Base-by-base conservation (phyloP, 2,797 vertebrate species). In the Cynopterus sphinx region DNA sequence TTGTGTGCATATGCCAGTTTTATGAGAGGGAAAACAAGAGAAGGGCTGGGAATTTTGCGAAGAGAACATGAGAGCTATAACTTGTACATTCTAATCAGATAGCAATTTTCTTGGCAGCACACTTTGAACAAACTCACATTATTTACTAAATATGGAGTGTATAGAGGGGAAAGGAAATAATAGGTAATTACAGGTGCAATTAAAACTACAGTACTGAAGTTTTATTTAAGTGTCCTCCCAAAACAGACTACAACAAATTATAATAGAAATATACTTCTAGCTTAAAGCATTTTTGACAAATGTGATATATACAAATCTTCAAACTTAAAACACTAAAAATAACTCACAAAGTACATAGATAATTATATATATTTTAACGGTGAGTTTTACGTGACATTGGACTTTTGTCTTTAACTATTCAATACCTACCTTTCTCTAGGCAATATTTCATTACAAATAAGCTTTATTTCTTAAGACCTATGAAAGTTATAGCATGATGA, bases 121-220 rank as follows among this genome's bases (percentile, higher is more conserved):
- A 9, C 8, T 89, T 68, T 90, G 2, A 4, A 41, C 41, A 61
- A 28, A 22, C 4, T 33, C 22, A 84, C 13, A 53, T 1, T 84
- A 7, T 41, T 70, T 68, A 70, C 9, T 4, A 9, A 57, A 63
- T 70, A 36, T 17, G 15, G 39, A 8, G 0, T 22, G 6, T 26
- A 57, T 12, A 1, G 2, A 5, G 12, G 7, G 11, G 22, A 36
- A 17, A 39, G 2, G 74, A 61, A 70, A n/a, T n/a, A 65, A 41
- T 41, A 41, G 15, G 0, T 49, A n/a, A n/a, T n/a, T n/a, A n/a
- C n/a, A n/a, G 5, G 0, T 2, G 2, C 28, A 22, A 67, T 39
- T 16, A 61, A n/a, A n/a, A n/a, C n/a, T n/a, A n/a, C n/a, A n/a
- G n/a, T n/a, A n/a, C n/a, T n/a, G n/a, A n/a, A n/a, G n/a, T n/a